phyloP scores from a whole-genome alignment of 1,140 invertebrate species.

The Caenorhabditis briggsae region DNA sequence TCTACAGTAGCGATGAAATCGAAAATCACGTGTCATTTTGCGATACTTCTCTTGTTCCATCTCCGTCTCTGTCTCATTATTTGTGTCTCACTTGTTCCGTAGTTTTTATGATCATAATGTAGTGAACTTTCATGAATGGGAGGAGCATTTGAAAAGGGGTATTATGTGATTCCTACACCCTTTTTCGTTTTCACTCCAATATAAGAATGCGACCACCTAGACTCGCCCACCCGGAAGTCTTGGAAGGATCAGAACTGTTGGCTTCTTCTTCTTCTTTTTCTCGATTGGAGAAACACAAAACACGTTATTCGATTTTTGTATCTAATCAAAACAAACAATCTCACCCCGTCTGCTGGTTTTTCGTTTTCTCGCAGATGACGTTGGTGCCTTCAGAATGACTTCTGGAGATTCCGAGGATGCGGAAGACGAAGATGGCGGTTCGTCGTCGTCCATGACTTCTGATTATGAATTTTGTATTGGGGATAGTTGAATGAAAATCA shows the following conservation, averaged over 20 bases:
- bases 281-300: constrained; percentile 7
- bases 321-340: constrained; percentile 20
- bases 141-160: not conserved
- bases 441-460: constrained; percentile 11
- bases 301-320: constrained; percentile 10
- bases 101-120: constrained; percentile 34
- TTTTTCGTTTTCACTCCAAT: not conserved
- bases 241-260: not conserved
- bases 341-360: constrained; percentile 24
- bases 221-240: constrained; percentile 5
- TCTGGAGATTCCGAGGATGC: constrained; percentile 33
- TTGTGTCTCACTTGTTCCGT: constrained; percentile 22
- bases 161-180: not conserved
- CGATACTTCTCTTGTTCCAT: not conserved
- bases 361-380: not conserved
- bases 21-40: constrained; percentile 47
- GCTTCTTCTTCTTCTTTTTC: not conserved
- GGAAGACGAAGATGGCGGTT: constrained; percentile 16
- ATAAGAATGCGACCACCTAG: not conserved
- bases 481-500: not conserved
- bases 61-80: not conserved
- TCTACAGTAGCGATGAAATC: constrained; percentile 37
- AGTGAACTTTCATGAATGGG: constrained; percentile 22
- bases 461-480: not conserved
- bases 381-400: constrained; percentile 19